Evolutionary conservation across 2,797 vertebrate species (phyloP).

Genomic region (Tokudaia muenninki): DNA sequence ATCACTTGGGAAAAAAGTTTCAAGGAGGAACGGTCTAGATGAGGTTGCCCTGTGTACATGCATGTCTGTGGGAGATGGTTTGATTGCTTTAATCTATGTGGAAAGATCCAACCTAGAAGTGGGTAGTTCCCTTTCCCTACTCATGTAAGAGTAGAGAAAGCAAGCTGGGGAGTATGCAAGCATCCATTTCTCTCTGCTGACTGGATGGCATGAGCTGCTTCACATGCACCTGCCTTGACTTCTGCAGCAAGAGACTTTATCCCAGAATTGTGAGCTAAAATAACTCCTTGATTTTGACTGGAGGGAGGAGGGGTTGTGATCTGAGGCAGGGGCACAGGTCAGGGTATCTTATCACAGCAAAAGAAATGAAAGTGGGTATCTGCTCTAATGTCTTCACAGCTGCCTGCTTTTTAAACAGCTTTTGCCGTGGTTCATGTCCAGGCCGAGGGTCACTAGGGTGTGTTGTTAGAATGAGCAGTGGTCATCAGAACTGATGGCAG

Average conservation of each 20-base stretch:
- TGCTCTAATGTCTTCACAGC: background rate
- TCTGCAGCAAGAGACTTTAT: background rate
- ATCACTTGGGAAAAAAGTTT: background rate
- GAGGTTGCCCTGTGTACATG: background rate
- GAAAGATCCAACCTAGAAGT: background rate
- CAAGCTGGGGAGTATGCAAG: rapidly evolving
- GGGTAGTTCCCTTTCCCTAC: background rate
- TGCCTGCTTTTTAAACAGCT: background rate
- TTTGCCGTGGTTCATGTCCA: slow-evolving; percentile 32
- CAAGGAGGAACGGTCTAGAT: background rate
- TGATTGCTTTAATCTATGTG: too few relatives aligned
- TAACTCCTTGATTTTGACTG: background rate
- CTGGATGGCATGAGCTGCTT: background rate
- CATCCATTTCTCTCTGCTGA: background rate
- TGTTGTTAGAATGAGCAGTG: slow-evolving; percentile 36
- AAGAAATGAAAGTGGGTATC: background rate
- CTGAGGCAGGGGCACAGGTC: background rate
- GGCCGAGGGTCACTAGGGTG: background rate
- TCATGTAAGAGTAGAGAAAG: background rate
- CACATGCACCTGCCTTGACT: too few relatives aligned
- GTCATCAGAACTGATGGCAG: slow-evolving; percentile 14
- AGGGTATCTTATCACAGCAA: too few relatives aligned
- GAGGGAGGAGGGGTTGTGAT: background rate
- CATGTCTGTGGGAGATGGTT: background rate
- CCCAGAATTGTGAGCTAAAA: background rate